Conservation (phyloP, 2,797 vertebrate species). For the Mustela erminea region DNA sequence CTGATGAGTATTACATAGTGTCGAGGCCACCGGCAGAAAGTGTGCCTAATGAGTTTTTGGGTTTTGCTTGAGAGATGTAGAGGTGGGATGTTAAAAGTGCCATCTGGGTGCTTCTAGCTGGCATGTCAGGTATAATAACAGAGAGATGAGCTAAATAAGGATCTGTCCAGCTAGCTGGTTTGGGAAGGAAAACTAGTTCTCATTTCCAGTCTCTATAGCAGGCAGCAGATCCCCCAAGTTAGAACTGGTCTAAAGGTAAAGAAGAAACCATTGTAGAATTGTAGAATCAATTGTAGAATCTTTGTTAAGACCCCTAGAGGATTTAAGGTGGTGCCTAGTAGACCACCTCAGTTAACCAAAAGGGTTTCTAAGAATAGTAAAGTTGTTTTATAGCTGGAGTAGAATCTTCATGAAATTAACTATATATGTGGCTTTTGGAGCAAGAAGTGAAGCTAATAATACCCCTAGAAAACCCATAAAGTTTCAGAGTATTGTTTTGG, state of each 20-base stretch:
- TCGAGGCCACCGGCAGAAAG: not conserved
- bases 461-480: not conserved
- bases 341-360: not conserved
- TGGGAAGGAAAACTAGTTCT: slow-evolving; percentile 20
- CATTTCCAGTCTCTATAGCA: not conserved
- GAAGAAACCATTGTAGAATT: not conserved
- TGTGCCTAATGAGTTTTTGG: not conserved
- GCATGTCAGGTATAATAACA: not conserved
- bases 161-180: not conserved
- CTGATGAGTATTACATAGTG: not conserved
- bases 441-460: not conserved
- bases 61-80: slow-evolving; percentile 1
- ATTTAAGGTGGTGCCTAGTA: not conserved
- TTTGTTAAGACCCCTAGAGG: not conserved
- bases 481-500: not conserved
- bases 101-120: not conserved
- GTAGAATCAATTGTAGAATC: not conserved
- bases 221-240: not conserved
- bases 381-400: not conserved
- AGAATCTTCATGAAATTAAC: slow-evolving; percentile 8
- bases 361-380: not conserved
- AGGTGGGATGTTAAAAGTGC: not conserved
- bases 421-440: not conserved
- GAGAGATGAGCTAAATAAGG: not conserved
- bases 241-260: not conserved